These are phyloP conservation scores for Riparia riparia DNA, from an alignment of 2,113 vertebrate genomes.

Conservation along the genomic window DNA sequence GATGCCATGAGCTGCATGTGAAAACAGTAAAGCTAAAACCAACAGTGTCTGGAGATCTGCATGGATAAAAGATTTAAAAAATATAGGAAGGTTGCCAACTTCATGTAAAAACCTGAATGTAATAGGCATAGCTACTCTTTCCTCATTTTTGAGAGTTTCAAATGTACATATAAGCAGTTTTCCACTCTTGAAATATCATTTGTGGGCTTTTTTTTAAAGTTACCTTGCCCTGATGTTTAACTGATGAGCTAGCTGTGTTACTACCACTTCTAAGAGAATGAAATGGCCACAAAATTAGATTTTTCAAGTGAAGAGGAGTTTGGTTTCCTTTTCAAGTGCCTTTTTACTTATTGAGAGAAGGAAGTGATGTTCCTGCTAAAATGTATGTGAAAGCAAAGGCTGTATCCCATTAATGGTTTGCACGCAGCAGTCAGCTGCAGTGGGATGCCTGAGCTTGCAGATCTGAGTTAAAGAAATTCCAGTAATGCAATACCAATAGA, in stretches of 20 bases:
- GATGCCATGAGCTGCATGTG: neutral
- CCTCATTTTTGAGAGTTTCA: neutral
- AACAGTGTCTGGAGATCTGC: neutral
- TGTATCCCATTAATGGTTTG: neutral
- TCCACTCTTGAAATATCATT: neutral
- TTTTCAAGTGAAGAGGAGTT: conserved; percentile 23
- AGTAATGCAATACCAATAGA: neutral
- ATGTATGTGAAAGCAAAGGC: conserved; percentile 11
- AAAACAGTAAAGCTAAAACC: neutral
- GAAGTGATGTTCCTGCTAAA: conserved; percentile 46
- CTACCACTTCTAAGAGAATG: neutral
- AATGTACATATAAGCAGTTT: neutral
- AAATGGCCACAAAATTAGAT: conserved; percentile 10
- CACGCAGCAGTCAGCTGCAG: conserved; percentile 45
- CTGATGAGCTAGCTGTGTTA: conserved; percentile 7
- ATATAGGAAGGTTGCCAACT: neutral
- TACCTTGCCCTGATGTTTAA: neutral
- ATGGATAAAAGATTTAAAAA: neutral
- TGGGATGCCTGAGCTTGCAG: conserved; percentile 44
- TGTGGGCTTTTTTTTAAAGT: neutral
- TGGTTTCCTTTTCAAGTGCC: conserved; percentile 37
- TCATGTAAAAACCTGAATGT: neutral
- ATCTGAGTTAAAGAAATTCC: conserved; percentile 26
- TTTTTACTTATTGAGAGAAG: conserved; percentile 38
- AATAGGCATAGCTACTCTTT: neutral